phyloP scores from a whole-genome alignment of 2,113 vertebrate genomes.

The Heloderma charlesbogerti region DNA sequence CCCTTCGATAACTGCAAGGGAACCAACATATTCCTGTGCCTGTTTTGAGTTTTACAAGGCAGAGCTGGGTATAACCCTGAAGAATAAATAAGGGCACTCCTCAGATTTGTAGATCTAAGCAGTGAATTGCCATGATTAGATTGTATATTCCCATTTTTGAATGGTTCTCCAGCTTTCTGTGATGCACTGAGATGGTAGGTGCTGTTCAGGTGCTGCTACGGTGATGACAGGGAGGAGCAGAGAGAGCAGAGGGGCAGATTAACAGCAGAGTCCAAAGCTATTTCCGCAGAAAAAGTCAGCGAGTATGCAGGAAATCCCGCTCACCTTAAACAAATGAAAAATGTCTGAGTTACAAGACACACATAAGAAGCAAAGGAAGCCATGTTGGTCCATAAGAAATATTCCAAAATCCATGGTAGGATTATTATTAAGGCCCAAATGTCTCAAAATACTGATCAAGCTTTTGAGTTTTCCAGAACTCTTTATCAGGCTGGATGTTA shows the following conservation, averaged over 20 bases:
- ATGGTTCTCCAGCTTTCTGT: neutral
- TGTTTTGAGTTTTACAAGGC: neutral
- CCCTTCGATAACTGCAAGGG: constrained; percentile 26
- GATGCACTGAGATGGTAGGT: neutral
- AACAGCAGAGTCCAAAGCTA: neutral
- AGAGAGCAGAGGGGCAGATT: neutral
- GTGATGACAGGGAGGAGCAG: neutral
- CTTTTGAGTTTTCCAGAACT: neutral
- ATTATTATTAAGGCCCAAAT: neutral
- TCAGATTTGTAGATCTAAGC: neutral
- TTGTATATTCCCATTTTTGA: neutral
- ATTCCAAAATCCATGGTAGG: neutral
- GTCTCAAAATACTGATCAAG: neutral
- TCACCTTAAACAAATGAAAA: neutral
- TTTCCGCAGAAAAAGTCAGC: neutral
- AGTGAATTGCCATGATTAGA: neutral
- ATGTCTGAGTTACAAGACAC: neutral
- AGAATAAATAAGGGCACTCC: neutral
- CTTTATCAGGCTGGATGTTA: neutral
- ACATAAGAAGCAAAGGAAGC: neutral
- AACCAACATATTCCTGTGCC: neutral
- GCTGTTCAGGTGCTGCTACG: neutral
- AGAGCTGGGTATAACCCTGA: neutral
- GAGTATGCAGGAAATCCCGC: neutral
- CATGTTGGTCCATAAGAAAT: neutral